These are phyloP conservation scores for Pempheris klunzingeri DNA, from an alignment of 2,797 vertebrate genomes.

Conservation along the genomic window DNA sequence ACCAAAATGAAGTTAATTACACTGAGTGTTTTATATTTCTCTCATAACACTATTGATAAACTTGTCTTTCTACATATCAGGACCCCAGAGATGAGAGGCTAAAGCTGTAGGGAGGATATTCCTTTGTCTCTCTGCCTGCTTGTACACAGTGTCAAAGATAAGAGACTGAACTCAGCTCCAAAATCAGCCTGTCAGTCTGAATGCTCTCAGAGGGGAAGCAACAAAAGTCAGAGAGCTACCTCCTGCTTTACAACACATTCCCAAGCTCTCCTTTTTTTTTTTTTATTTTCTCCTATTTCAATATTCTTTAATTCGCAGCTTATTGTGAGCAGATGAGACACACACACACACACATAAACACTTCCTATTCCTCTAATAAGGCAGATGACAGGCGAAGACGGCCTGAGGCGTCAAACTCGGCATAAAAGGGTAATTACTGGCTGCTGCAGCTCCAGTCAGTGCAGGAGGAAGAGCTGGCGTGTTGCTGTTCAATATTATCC, in stretches of 20 bases:
- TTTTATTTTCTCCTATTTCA: slow-evolving; percentile 11
- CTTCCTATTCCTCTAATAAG: slow-evolving; percentile 54
- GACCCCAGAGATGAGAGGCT: slow-evolving; percentile 40
- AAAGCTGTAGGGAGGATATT: slow-evolving; percentile 39
- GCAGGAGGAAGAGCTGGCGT: slow-evolving; percentile 20
- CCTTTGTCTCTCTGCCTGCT: slow-evolving; percentile 12
- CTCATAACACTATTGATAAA: slow-evolving; percentile 69
- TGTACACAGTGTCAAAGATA: slow-evolving; percentile 8
- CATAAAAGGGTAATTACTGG: slow-evolving; percentile 43
- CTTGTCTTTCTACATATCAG: slow-evolving; percentile 48
- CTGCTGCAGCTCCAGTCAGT: slow-evolving; percentile 38
- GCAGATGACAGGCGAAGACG: slow-evolving; percentile 52
- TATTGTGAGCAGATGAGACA: slow-evolving; percentile 36
- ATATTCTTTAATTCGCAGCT: slow-evolving; percentile 42
- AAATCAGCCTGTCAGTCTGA: slow-evolving; percentile 12
- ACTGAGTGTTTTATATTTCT: slow-evolving; percentile 69
- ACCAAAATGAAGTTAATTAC: slow-evolving; percentile 87
- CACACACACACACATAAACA: slow-evolving; percentile 19
- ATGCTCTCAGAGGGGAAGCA: slow-evolving; percentile 28
- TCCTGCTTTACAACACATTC: slow-evolving; percentile 32
- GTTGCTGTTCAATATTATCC: slow-evolving; percentile 17
- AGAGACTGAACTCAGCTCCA: slow-evolving; percentile 16
- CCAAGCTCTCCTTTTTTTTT: not conserved
- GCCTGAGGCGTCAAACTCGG: slow-evolving; percentile 35
- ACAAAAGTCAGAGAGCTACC: slow-evolving; percentile 31